Conservation (phyloP, 2,888 invertebrate genomes). For the Nasonovia ribisnigri region DNA sequence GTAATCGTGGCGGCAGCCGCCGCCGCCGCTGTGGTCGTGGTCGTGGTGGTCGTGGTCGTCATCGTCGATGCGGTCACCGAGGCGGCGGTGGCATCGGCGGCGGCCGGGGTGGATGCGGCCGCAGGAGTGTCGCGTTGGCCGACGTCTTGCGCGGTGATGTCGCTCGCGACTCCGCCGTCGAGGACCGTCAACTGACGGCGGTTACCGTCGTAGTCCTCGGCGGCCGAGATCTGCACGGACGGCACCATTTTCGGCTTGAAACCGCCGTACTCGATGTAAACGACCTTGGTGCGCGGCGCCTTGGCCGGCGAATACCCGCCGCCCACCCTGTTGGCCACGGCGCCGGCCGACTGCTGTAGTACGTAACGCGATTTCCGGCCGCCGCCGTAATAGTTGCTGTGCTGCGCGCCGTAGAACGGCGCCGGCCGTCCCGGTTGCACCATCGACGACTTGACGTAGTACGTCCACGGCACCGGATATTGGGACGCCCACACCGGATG, state of each 20-base stretch:
- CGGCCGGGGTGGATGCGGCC: background rate
- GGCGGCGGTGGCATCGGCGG: background rate
- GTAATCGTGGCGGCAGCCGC: background rate
- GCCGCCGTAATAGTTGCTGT: background rate
- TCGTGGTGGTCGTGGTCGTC: too few species aligned
- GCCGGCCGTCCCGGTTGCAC: constrained; percentile 56
- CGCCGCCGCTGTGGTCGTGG: background rate
- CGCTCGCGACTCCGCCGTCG: background rate
- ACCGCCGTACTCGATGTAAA: constrained; percentile 83
- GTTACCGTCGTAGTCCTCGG: background rate
- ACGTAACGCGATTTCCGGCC: constrained; percentile 53
- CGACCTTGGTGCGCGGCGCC: constrained; percentile 49
- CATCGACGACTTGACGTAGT: constrained; percentile 67
- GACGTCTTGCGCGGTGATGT: background rate
- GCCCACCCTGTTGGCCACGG: constrained; percentile 30
- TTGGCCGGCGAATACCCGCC: constrained; percentile 27
- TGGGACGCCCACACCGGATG: constrained; percentile 68
- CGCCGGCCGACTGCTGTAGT: constrained; percentile 1
- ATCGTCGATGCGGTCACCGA: background rate
- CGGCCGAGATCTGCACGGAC: constrained; percentile 75
- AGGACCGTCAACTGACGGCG: background rate
- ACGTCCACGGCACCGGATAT: constrained; percentile 68
- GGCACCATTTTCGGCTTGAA: constrained; percentile 87
- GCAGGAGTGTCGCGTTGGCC: background rate
- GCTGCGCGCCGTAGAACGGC: background rate